These are phyloP conservation scores for Drosophila fulvimacula DNA, from an alignment of 2,888 invertebrate genomes.

Conservation along the genomic window DNA sequence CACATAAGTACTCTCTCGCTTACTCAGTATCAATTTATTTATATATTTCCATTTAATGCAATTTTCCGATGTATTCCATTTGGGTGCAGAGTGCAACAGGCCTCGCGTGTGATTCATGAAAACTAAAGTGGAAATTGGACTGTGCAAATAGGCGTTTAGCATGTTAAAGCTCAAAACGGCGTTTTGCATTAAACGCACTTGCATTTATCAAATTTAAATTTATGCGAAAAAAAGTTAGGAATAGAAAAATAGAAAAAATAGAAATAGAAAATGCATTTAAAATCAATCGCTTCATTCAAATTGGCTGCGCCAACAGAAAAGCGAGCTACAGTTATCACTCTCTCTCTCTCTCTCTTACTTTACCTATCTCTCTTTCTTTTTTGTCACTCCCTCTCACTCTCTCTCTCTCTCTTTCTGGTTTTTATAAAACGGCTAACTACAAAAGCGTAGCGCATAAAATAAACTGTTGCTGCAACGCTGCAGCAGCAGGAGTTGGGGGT, in stretches of 20 bases:
- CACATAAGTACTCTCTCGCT: too few relatives aligned
- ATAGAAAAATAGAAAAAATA: not conserved
- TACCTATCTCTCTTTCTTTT: not conserved
- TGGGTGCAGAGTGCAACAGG: not conserved
- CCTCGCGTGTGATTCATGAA: constrained; percentile 22
- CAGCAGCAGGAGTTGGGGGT: constrained; percentile 32
- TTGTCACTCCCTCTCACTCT: not conserved
- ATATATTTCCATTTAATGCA: not conserved
- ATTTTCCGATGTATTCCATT: not conserved
- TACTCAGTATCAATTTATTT: too few relatives aligned
- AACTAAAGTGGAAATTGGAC: not conserved
- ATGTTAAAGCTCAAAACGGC: not conserved
- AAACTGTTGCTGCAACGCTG: constrained; percentile 54
- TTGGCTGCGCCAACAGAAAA: constrained; percentile 12
- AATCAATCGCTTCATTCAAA: constrained; percentile 25
- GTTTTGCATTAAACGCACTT: not conserved
- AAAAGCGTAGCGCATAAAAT: constrained; percentile 57
- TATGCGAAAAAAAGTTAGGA: not conserved
- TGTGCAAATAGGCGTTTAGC: not conserved
- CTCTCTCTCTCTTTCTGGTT: not conserved
- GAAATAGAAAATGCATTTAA: constrained; percentile 21
- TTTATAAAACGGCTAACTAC: constrained; percentile 24
- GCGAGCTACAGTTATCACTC: not conserved
- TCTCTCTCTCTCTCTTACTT: not conserved
- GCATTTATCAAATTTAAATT: constrained; percentile 15